phyloP scores from a whole-genome alignment of 2,113 vertebrate genomes.

The Tetrao urogallus region DNA sequence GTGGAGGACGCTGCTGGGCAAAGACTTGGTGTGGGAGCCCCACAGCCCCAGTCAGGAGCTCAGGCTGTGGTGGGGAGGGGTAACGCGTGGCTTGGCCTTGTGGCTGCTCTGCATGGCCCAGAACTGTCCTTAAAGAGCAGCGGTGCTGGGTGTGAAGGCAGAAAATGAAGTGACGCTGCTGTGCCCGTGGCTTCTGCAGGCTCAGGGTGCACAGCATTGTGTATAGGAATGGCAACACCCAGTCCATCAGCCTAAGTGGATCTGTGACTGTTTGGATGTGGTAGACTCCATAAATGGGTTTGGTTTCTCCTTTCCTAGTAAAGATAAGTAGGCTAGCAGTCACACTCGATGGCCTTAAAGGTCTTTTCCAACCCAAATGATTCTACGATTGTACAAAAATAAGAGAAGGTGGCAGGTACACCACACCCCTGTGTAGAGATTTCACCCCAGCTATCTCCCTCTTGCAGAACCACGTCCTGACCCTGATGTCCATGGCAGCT shows the following conservation, averaged over 20 bases:
- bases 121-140: not conserved
- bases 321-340: not conserved
- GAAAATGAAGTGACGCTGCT: too few species aligned
- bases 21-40: slow-evolving; percentile 20
- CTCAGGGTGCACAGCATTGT: not conserved
- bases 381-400: not conserved
- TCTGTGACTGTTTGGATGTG: fast-evolving
- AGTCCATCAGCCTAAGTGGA: not conserved
- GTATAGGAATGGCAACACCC: not conserved
- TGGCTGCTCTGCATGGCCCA: not conserved
- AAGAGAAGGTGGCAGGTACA: not conserved
- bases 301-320: not conserved
- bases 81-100: not conserved
- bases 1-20: slow-evolving; percentile 5
- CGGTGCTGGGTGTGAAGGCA: not conserved
- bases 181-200: not conserved
- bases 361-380: not conserved
- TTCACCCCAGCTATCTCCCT: not conserved
- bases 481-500: slow-evolving; percentile 89
- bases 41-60: slow-evolving; percentile 61
- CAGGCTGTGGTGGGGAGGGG: not conserved
- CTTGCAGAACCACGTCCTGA: slow-evolving; percentile 89
- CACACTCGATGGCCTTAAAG: not conserved
- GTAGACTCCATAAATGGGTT: not conserved
- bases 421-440: fast-evolving